phyloP scores from a whole-genome alignment of 2,113 vertebrate species.

The Eupsittula cactorum region DNA sequence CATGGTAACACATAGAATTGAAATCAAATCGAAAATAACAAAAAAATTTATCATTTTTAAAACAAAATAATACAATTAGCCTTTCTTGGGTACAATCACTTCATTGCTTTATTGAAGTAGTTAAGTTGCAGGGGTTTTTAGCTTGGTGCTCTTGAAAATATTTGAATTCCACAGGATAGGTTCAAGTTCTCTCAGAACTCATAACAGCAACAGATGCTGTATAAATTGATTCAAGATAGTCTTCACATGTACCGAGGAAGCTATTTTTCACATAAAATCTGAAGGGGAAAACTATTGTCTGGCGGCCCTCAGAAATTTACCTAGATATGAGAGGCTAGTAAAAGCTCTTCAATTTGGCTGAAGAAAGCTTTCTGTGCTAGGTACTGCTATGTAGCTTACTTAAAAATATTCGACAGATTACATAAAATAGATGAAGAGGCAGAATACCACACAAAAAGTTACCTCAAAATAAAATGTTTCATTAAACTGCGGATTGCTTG shows the following conservation, averaged over 20 bases:
- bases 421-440: not conserved
- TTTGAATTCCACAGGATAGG: not conserved
- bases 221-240: not conserved
- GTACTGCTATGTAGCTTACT: not conserved
- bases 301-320: not conserved
- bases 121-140: not conserved
- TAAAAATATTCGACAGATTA: not conserved
- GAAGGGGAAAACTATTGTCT: not conserved
- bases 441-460: constrained; percentile 55
- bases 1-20: not conserved
- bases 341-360: not conserved
- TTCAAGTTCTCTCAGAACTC: not conserved
- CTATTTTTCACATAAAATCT: not conserved
- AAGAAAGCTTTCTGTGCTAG: not conserved
- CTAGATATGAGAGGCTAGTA: not conserved
- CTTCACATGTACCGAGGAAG: not conserved
- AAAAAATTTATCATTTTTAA: not conserved
- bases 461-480: constrained; percentile 98
- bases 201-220: not conserved
- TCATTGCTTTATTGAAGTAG: not conserved
- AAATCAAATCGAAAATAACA: not conserved
- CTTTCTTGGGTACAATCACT: not conserved
- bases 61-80: not conserved
- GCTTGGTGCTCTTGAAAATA: not conserved
- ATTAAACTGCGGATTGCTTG: constrained; percentile 95